Conservation (phyloP, 2,888 invertebrate species). For the Subacronicta megacephala region DNA sequence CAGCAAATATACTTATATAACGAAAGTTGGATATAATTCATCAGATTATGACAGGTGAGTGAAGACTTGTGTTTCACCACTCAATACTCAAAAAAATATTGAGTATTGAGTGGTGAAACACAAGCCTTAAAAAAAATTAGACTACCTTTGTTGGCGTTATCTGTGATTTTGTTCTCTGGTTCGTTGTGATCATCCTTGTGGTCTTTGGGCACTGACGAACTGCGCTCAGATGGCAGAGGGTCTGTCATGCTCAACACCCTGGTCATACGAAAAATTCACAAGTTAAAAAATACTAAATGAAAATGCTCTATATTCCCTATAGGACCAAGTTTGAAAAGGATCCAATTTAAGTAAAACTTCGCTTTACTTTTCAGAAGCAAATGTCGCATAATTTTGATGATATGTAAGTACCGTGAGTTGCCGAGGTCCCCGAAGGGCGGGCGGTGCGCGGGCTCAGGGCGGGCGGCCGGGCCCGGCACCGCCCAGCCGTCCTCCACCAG, state of each 20-base stretch:
- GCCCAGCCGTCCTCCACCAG: slow-evolving; percentile 91
- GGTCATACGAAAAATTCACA: slow-evolving; percentile 7
- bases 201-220: slow-evolving; percentile 80
- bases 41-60: no score
- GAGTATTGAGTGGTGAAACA: no score
- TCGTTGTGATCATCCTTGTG: slow-evolving; percentile 68
- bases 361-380: not conserved
- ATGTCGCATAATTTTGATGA: not conserved
- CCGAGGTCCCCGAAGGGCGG: slow-evolving; percentile 84
- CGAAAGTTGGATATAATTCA: no score
- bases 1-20: no score
- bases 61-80: no score
- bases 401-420: slow-evolving; percentile 60
- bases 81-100: no score
- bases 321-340: no score
- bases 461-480: slow-evolving; percentile 66
- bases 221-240: slow-evolving; percentile 65
- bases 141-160: slow-evolving; percentile 55
- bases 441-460: slow-evolving; percentile 61
- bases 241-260: slow-evolving; percentile 82
- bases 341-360: no score
- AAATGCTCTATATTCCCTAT: no score
- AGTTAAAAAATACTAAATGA: not conserved
- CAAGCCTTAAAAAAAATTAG: no score
- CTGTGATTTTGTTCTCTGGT: slow-evolving; percentile 14